Evolutionary conservation across 1,140 invertebrate species (phyloP).

Genomic region (Medauroidea extradentata): DNA sequence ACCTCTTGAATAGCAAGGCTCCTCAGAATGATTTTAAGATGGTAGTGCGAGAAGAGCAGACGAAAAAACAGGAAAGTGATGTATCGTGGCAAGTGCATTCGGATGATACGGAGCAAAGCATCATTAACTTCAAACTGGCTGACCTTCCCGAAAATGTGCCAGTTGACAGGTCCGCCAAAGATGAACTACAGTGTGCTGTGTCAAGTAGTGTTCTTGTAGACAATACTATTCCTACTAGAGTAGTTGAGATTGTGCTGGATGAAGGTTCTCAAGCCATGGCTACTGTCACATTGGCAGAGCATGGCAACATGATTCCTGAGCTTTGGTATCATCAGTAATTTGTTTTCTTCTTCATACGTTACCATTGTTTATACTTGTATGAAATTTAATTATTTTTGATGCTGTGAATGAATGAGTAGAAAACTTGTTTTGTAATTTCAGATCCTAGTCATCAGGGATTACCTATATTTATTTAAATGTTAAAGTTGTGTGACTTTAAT

Average conservation of each 20-base stretch:
- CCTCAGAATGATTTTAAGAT: conserved; percentile 19
- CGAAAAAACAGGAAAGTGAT: not conserved
- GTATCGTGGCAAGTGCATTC: not conserved
- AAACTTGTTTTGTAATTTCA: too few species aligned
- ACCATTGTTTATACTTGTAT: too few species aligned
- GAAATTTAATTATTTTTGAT: too few species aligned
- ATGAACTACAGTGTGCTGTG: not conserved
- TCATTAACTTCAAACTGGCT: conserved; percentile 4
- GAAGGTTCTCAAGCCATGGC: conserved; percentile 15
- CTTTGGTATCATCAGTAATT: conserved; percentile 11
- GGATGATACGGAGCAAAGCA: not conserved
- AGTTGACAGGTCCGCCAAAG: not conserved
- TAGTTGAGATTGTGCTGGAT: conserved; percentile 17
- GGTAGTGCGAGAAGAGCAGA: conserved; percentile 9
- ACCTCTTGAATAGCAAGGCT: conserved; percentile 1
- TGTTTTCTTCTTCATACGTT: too few species aligned
- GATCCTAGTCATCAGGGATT: too few species aligned
- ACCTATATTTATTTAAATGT: too few species aligned
- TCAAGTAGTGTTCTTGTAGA: conserved; percentile 1
- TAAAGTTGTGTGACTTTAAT: too few species aligned
- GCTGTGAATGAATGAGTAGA: too few species aligned
- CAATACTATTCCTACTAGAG: conserved; percentile 3
- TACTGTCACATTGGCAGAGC: conserved; percentile 14
- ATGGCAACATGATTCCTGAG: conserved; percentile 12
- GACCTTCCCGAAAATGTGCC: not conserved